Base-by-base conservation (phyloP, 2,888 invertebrate species). In the Microctonus hyperodae region DNA sequence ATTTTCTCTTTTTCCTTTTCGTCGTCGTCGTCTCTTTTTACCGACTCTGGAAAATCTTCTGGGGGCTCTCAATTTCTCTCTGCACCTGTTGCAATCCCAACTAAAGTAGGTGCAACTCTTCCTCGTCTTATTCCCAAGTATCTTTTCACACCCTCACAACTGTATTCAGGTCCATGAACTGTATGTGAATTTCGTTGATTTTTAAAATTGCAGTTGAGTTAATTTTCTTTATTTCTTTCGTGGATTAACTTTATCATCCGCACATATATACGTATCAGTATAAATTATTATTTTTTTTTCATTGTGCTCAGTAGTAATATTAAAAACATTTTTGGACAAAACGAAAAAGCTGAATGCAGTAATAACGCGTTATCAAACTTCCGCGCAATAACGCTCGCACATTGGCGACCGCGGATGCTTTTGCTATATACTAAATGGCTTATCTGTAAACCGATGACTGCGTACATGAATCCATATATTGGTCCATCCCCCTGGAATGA, bases 351-450 rank as follows among this genome's bases (percentile, higher is more conserved):
- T 50, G 37, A n/a, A n/a, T n/a, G n/a, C n/a, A n/a, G n/a, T n/a
- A n/a, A 51, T 31, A 31, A 31, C 37, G 7, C 68, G 73, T 72
- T 74, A 74, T 74, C 74, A 68, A 69, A 65, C 73, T 74, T 74
- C 74, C 74, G 71, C 70, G 73, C 73, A 74, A 74, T 74, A 74
- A 74, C 73, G 65, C 69, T 69, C 65, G 67, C 69, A 70, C 62
- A 64, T 22, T 57, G 62, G 53, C 35, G 23, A 67, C 56, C 51
- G 53, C 62, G 61, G 44, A 63, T 61, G 63, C n/a, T 33, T 65
- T 58, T 44, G 51, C 67, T 48, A 62, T 62, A 35, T 53, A 56
- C 63, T 67, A 67, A 67, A 67, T 59, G 58, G 67, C 67, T 67
- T 67, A 67, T 67, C 67, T 63, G 63, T 64, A 51, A 53, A n/a